A percentile compares a stretch with the other conserved stretches of the same genome.
These are phyloP conservation scores for Drosophila bocki DNA, from an alignment of 1,140 invertebrate species.

Conservation along the genomic window DNA sequence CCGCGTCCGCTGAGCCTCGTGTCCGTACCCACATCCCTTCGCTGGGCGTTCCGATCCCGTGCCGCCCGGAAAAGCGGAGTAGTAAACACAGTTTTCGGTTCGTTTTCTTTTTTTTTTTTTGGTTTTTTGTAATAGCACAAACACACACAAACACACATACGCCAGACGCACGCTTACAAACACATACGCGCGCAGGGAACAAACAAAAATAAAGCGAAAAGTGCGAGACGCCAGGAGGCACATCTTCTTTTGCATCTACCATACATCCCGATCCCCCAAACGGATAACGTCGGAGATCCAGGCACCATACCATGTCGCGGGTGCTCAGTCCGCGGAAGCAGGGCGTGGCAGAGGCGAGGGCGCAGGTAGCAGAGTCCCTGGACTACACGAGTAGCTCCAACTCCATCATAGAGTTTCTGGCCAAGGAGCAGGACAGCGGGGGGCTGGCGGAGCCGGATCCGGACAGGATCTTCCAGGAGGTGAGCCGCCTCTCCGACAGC, in stretches of 20 bases:
- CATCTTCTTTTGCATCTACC: not conserved
- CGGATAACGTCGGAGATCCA: not conserved
- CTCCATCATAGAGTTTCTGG: constrained; percentile 80
- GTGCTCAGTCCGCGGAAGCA: constrained; percentile 61
- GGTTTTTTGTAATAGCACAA: constrained; percentile 2
- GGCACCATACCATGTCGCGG: constrained; percentile 59
- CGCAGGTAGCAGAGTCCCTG: constrained; percentile 31
- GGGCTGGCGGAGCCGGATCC: constrained; percentile 65
- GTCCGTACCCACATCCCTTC: constrained; percentile 15
- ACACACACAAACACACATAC: constrained; percentile 1
- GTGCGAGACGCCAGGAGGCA: not conserved
- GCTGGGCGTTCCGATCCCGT: not conserved
- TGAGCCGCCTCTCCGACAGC: constrained; percentile 74
- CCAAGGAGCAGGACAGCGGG: constrained; percentile 78
- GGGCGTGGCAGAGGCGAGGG: constrained; percentile 25
- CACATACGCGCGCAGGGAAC: not conserved
- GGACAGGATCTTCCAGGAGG: constrained; percentile 82
- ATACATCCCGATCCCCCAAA: not conserved
- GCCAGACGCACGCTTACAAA: not conserved
- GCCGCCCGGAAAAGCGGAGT: not conserved
- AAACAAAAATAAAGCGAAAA: constrained; percentile 12
- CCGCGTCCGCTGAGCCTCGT: constrained; percentile 23
- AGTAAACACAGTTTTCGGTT: constrained; percentile 3
- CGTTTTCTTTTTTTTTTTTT: constrained; percentile 2
- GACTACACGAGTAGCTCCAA: constrained; percentile 71